Evolutionary conservation across 2,888 invertebrate species (phyloP), one percentile per base, ranked within the genome.

Genomic region (Hydriomena furcata): DNA sequence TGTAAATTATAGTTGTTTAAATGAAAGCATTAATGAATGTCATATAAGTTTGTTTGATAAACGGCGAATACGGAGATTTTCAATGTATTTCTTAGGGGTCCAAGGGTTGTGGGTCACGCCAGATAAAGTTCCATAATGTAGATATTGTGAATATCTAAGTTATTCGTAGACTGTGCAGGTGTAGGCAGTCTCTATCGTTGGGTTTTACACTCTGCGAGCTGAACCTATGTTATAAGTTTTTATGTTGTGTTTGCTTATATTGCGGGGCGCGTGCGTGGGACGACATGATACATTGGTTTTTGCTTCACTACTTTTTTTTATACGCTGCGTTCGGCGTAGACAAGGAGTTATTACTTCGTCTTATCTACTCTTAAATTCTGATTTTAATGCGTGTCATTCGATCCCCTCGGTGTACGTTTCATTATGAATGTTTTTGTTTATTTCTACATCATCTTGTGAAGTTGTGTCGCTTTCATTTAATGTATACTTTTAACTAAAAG

Each of bases 81-180:
- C 60, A 60, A 62, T 61, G 63, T 72, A 65, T 71, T 72, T 70
- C 72, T 68, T 73, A 68, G 70, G 84, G 84, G 82, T 84, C 82
- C 83, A 83, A 79, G 70, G 72, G 74, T 76, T 55, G 68, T 71
- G 73, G 72, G 74, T 75, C 73, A 73, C 73, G 67, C 84, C 89
- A 87, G 89, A 89, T 87, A 81, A 84, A 87, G 90, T 84, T 87
- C 85, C 83, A 76, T 78, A 75, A 76, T 89, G 89, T 89, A 89
- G 88, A 89, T 89, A 89, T 85, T 90, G 89, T 90, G 88, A 88
- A 90, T 89, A 89, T 83, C 81, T 86, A 89, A 87, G 86, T 88
- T 87, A 87, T 87, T 84, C 79, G 76, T 78, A 77, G 79, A 76
- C 79, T 77, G 84, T 80, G 77, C 79, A 70, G 71, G 70, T 72